Evolutionary conservation across 2,113 vertebrate species (phyloP), one percentile per base, ranked within the genome.

Genomic region (Arenaria interpres): DNA sequence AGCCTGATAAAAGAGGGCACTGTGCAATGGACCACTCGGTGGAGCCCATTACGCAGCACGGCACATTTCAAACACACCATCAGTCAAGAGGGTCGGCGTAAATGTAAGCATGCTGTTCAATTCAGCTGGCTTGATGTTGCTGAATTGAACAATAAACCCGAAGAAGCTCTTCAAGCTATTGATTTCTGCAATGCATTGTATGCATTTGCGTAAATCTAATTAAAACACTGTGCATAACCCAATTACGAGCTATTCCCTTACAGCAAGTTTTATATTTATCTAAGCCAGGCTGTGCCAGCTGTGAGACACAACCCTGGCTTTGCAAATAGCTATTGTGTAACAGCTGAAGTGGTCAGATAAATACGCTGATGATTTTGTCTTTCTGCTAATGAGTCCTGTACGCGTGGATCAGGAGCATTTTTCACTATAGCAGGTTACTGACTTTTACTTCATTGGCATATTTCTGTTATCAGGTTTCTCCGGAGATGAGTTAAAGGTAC

Each of bases 201-300:
- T 83, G 89, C 85, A 87, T 97, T 96, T 97, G 93, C 33, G 32
- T 93, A 97, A 93, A 95, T 89, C 93, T 95, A 96, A 89, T 93
- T 96, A 97, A 89, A 97, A 77, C 67, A 75, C 35, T 73, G 41
- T 75, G 89, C 93, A 91, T 88, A 96, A 97, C 93, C 96, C 91
- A 94, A 89, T 96, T 97, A 96, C 3, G 1, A 94, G 80, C 71
- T 75, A 82, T 88, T 94, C 89, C 93, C 96, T 97, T 94, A 96
- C 82, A 97, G 94, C 92, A 93, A 96, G 74, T 92, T 96, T 96
- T 92, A 73, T 92, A 89, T 97, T 96, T 93, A 88, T 93, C 89
- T 83, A 81, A 97, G 64, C 89, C 46, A 89, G 75, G 63, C 95
- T 87, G 85, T 0, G 2, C 93, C 97, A 96, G 94, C 88, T 96